Percentiles rank a stretch among this genome's conserved stretches.
Evolutionary conservation across 2,797 vertebrate genomes (phyloP).

Genomic region (Megalops cyprinoides): DNA sequence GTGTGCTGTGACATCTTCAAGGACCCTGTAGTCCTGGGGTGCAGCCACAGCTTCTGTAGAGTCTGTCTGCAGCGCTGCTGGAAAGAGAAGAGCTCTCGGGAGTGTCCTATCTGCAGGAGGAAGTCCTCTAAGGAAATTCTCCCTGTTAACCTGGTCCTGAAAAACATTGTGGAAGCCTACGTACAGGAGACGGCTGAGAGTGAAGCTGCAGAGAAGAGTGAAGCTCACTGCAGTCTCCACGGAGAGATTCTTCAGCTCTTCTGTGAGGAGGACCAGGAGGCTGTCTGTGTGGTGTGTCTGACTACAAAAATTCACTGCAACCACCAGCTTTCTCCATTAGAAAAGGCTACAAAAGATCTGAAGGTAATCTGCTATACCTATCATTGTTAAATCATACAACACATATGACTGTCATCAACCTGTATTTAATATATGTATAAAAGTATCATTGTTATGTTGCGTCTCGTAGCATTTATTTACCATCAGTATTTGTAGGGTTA

Average conservation of each 20-base stretch:
- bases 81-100: not conserved
- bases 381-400: no score
- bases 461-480: no score
- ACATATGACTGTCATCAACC: no score
- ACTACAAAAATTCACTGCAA: not conserved
- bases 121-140: not conserved
- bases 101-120: slow-evolving; percentile 30
- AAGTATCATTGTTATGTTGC: no score
- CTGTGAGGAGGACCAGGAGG: slow-evolving; percentile 9
- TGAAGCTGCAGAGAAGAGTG: not conserved
- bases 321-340: no score
- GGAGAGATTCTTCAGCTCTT: slow-evolving; percentile 24
- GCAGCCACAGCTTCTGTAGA: slow-evolving; percentile 35
- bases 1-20: slow-evolving; percentile 31
- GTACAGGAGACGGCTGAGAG: slow-evolving; percentile 22
- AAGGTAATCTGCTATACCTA: no score
- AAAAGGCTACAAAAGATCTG: no score
- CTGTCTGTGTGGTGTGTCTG: slow-evolving; percentile 20
- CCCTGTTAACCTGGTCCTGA: not conserved
- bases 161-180: slow-evolving; percentile 39
- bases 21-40: slow-evolving; percentile 26
- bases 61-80: slow-evolving; percentile 24
- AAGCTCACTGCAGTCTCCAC: slow-evolving; percentile 18
- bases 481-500: no score
- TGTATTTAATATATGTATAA: no score